These are phyloP conservation scores for Scaptodrosophila lebanonensis DNA, from an alignment of 1,140 invertebrate genomes.

Conservation along the genomic window DNA sequence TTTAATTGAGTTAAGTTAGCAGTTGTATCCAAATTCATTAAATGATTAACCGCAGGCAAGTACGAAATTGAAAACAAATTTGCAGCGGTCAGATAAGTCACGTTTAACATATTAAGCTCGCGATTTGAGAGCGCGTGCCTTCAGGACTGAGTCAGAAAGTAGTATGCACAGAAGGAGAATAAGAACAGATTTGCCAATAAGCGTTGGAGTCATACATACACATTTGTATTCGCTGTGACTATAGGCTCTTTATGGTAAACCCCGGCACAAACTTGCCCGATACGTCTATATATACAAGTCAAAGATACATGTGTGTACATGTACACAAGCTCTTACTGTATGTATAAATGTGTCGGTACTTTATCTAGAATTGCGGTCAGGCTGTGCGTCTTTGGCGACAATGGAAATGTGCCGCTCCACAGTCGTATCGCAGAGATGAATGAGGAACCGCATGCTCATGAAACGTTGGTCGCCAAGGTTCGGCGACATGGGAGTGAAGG, in stretches of 20 bases:
- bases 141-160: slow-evolving; percentile 44
- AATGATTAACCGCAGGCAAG: background rate
- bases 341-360: slow-evolving; percentile 15
- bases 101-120: slow-evolving; percentile 32
- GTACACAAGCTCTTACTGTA: slow-evolving; percentile 22
- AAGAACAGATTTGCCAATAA: too few relatives aligned
- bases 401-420: slow-evolving; percentile 17
- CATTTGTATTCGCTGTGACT: too few relatives aligned
- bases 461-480: slow-evolving; percentile 42
- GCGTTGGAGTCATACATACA: too few relatives aligned
- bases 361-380: slow-evolving; percentile 41
- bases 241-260: too few relatives aligned
- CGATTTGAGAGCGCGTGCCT: background rate
- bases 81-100: slow-evolving; percentile 38
- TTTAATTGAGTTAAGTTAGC: too few relatives aligned
- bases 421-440: slow-evolving; percentile 40
- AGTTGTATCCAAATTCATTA: too few relatives aligned
- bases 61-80: background rate
- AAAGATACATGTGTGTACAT: slow-evolving; percentile 8
- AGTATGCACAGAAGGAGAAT: slow-evolving; percentile 4
- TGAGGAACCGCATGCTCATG: slow-evolving; percentile 50
- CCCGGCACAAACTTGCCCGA: too few relatives aligned
- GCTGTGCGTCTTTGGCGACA: background rate
- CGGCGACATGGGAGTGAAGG: background rate
- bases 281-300: too few relatives aligned